Conservation (phyloP, 2,797 vertebrate genomes). For the Tolypeutes matacus region DNA sequence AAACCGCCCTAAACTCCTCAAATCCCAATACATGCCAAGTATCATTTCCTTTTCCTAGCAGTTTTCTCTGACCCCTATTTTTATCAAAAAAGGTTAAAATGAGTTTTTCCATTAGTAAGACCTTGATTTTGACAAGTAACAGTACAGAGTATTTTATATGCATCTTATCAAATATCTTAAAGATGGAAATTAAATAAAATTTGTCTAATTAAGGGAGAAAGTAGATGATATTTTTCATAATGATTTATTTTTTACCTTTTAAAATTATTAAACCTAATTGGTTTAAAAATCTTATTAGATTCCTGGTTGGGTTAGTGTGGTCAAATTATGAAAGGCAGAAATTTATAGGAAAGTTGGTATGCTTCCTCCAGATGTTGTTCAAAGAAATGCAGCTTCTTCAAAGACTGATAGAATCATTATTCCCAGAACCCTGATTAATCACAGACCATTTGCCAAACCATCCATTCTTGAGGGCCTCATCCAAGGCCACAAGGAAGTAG, state of each 20-base stretch:
- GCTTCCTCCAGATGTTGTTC: not conserved
- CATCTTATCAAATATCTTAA: slow-evolving; percentile 9
- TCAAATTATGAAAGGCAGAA: not conserved
- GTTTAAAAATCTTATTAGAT: not conserved
- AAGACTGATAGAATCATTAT: not conserved
- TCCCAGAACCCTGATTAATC: not conserved
- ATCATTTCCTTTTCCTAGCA: not conserved
- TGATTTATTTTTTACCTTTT: slow-evolving; percentile 45
- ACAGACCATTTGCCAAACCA: not conserved
- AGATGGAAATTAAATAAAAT: slow-evolving; percentile 54
- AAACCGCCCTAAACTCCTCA: not conserved
- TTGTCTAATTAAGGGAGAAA: slow-evolving; percentile 45
- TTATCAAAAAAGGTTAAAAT: slow-evolving; percentile 46
- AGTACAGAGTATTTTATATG: not conserved
- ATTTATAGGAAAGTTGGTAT: not conserved
- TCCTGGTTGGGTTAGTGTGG: not conserved
- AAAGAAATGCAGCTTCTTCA: not conserved
- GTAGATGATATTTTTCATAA: slow-evolving; percentile 36
- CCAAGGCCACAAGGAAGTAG: not conserved
- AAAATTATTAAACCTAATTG: slow-evolving; percentile 23
- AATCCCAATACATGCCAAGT: not conserved
- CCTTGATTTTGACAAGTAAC: slow-evolving; percentile 47
- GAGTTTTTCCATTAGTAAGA: slow-evolving; percentile 37
- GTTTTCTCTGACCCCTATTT: slow-evolving; percentile 37
- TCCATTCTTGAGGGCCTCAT: not conserved